Evolutionary conservation across 2,888 invertebrate genomes (phyloP).

Genomic region (Chaetoderma sp.): DNA sequence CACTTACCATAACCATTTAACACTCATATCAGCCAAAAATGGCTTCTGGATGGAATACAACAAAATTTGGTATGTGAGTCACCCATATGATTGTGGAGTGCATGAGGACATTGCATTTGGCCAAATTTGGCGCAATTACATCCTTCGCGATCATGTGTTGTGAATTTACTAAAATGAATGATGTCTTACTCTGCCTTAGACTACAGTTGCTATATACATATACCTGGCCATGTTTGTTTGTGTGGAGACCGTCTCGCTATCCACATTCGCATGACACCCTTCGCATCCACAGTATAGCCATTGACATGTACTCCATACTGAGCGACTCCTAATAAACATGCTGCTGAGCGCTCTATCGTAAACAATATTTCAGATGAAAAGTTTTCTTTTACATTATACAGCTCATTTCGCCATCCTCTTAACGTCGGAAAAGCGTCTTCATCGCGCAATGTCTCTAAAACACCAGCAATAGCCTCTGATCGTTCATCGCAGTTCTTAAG

Average conservation of each 20-base stretch:
- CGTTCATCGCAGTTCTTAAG: constrained; percentile 88
- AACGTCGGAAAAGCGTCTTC: constrained; percentile 77
- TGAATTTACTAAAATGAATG: too few species aligned
- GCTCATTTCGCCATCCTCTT: constrained; percentile 92
- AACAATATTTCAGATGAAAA: constrained; percentile 76
- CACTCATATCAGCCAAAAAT: too few species aligned
- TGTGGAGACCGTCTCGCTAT: constrained; percentile 89
- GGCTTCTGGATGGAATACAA: too few species aligned
- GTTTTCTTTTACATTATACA: constrained; percentile 89
- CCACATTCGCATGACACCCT: constrained; percentile 90
- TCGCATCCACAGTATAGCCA: constrained; percentile 88
- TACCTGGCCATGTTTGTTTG: constrained; percentile 95
- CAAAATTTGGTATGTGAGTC: too few species aligned
- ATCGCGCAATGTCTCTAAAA: constrained; percentile 81
- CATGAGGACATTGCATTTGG: too few species aligned
- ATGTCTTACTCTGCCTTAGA: too few species aligned
- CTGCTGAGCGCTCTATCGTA: constrained; percentile 91
- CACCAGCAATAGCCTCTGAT: constrained; percentile 81
- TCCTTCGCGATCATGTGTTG: too few species aligned
- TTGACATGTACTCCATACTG: constrained; percentile 96
- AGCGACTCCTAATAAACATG: constrained; percentile 92
- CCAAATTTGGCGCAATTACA: too few species aligned
- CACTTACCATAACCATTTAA: too few species aligned
- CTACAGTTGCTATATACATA: too few species aligned
- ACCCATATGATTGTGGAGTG: too few species aligned